These are phyloP conservation scores for Penaeus monodon DNA, from an alignment of 2,888 invertebrate genomes.

Conservation along the genomic window DNA sequence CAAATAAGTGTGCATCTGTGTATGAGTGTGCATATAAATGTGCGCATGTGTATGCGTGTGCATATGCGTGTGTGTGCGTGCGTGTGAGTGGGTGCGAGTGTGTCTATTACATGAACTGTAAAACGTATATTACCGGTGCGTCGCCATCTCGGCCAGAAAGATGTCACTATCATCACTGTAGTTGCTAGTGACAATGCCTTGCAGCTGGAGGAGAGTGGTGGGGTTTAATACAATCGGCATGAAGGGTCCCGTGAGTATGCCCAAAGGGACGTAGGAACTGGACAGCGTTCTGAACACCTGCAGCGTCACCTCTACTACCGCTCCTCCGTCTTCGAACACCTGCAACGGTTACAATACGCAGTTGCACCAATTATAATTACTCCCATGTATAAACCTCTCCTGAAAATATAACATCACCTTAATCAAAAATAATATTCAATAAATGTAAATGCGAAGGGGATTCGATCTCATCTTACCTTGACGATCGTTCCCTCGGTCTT, in stretches of 20 bases:
- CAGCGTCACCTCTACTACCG: conserved; percentile 49
- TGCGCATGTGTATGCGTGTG: no score
- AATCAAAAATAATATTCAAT: no score
- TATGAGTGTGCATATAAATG: no score
- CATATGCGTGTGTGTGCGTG: no score
- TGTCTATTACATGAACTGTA: no score
- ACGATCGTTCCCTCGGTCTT: conserved; percentile 58
- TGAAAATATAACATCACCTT: no score
- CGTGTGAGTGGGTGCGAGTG: no score
- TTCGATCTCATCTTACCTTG: conserved; percentile 37
- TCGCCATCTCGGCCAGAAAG: conserved; percentile 61
- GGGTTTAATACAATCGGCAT: conserved; percentile 51
- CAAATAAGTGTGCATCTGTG: no score
- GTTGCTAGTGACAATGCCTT: conserved; percentile 49
- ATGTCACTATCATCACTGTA: conserved; percentile 45
- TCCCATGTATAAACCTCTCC: background rate
- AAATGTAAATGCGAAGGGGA: no score
- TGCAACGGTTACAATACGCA: conserved; percentile 13
- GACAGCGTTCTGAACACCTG: conserved; percentile 38
- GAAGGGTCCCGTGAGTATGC: conserved; percentile 56
- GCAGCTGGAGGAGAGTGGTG: conserved; percentile 14
- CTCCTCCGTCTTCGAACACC: conserved; percentile 59
- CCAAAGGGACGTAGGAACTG: conserved; percentile 46
- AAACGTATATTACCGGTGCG: conserved; percentile 46
- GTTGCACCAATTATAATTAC: background rate